phyloP scores from a whole-genome alignment of 2,113 vertebrate genomes.

The Colinus virginianus region DNA sequence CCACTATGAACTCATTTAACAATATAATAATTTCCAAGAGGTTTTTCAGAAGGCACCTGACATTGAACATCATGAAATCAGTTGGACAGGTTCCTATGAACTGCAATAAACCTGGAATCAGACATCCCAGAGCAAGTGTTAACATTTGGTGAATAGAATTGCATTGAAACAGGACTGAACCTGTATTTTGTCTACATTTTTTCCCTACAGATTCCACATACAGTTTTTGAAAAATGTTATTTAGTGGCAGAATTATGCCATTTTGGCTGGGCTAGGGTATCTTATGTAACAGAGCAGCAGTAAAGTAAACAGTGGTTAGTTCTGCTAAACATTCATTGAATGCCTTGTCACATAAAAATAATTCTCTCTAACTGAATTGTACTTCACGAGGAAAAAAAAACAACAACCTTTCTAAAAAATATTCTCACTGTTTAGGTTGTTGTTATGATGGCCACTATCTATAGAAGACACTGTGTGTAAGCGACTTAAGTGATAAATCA shows the following conservation, averaged over 20 bases:
- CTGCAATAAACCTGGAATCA: not conserved
- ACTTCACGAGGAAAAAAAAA: not conserved
- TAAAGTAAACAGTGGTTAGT: not conserved
- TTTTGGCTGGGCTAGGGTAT: not conserved
- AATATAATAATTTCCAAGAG: not conserved
- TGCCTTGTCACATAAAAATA: not conserved
- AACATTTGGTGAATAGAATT: not conserved
- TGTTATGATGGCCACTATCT: not conserved
- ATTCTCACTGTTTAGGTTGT: not conserved
- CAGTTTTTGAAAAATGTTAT: not conserved
- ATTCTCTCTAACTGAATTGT: not conserved
- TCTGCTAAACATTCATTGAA: not conserved
- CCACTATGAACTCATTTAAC: not conserved
- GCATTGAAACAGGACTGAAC: not conserved
- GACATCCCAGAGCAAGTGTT: not conserved
- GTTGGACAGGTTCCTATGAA: not conserved
- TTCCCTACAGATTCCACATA: not conserved
- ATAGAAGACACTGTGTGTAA: not conserved
- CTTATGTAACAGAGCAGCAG: not conserved
- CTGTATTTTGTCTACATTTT: not conserved
- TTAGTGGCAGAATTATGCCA: not conserved
- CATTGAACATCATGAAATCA: not conserved
- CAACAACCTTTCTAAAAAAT: not conserved
- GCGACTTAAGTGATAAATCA: not conserved
- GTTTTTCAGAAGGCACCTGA: constrained; percentile 10